Evolutionary conservation across 2,113 vertebrate species (phyloP), one percentile per base, ranked within the genome.

Genomic region (Forbesichthys agassizii): DNA sequence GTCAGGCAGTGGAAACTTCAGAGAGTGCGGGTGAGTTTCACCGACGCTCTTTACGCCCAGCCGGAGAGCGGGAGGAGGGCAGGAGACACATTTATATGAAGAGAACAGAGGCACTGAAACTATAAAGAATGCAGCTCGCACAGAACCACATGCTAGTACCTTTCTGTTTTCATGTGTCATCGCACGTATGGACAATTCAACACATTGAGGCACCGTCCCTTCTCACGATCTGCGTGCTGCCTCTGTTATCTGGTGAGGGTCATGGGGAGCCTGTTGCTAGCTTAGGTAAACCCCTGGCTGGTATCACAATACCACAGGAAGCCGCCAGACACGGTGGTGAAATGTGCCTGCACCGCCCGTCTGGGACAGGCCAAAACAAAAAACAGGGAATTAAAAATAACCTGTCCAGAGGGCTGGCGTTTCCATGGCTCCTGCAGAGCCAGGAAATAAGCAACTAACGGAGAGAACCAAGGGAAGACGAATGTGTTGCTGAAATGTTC

Each of bases 1-100:
- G 81, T 91, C 84, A 90, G 87, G 79, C 82, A 81, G 77, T 64
- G 79, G 80, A 88, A 88, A 88, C 87, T 85, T 87, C 81, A 84
- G 83, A 89, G 78, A 70, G 78, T 62, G 77, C 73, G 68, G 77
- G 76, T 78, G 79, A 86, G 70, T 84, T 83, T 85, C 70, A 64
- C 65, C 48, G 48, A 72, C 70, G 79, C 71, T 84, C 75, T 74
- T 80, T 68, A 63, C 70, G 71, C 75, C 76, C 64, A 70, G 74
- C 71, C 68, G 70, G 71, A 48, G 52, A 61, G 36, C 11, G 33
- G 9, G 36, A 61, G 33, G 58, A 60, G 58, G 7, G 33, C 9
- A 0, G 7, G 59, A 61, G 11, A n/a, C 8, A 46, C 3, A 61
- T 13, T 80, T 70, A 73, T 71, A 82, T 73, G 74, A 80, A 69